Conservation (phyloP, 1,140 invertebrate genomes). For the Whitmania pigra region DNA sequence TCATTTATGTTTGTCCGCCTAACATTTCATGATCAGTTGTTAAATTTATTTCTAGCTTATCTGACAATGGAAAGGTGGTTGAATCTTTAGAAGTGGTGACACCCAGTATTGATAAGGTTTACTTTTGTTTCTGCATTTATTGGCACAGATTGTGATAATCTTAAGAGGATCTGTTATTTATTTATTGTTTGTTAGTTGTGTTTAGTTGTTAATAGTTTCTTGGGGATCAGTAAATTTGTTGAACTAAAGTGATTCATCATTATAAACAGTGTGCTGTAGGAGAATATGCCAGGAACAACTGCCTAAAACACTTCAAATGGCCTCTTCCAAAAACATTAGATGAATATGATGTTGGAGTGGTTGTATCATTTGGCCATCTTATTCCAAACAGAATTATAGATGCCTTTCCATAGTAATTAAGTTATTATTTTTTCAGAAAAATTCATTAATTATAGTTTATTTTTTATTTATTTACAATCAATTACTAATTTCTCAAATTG, state of each 20-base stretch:
- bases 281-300: slow-evolving; percentile 28
- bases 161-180: too few species aligned
- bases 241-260: background rate
- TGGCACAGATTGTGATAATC: background rate
- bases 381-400: slow-evolving; percentile 38
- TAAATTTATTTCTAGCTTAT: slow-evolving; percentile 2
- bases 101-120: slow-evolving; percentile 18
- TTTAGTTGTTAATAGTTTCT: too few species aligned
- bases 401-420: slow-evolving; percentile 40
- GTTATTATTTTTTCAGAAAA: background rate
- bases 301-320: slow-evolving; percentile 34
- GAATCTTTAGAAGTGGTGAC: slow-evolving; percentile 22
- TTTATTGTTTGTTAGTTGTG: too few species aligned
- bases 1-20: background rate
- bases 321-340: slow-evolving; percentile 30
- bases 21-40: background rate
- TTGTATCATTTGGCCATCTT: slow-evolving; percentile 44
- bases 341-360: slow-evolving; percentile 41
- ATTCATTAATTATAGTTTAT: background rate
- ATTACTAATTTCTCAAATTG: too few species aligned
- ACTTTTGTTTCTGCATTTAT: slow-evolving; percentile 5
- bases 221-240: too few species aligned
- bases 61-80: slow-evolving; percentile 14
- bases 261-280: slow-evolving; percentile 28
- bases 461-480: background rate